These are phyloP conservation scores for Microplitis demolitor DNA, from an alignment of 1,140 invertebrate genomes.

Conservation along the genomic window DNA sequence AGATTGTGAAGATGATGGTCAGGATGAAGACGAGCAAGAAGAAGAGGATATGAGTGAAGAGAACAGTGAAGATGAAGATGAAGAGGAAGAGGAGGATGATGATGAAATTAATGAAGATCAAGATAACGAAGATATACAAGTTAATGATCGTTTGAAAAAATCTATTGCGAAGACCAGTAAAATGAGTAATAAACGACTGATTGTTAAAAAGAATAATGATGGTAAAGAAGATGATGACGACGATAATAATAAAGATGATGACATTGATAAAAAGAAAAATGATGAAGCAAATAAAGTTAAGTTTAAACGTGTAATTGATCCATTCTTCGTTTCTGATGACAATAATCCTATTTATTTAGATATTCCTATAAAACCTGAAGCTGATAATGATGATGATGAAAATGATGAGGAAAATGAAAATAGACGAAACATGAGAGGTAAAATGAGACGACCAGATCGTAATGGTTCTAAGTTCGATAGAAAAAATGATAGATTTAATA, in stretches of 20 bases:
- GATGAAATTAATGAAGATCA: too few species aligned
- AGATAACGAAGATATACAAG: neutral
- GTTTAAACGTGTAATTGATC: conserved; percentile 39
- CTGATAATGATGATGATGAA: conserved; percentile 10
- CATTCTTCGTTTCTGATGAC: conserved; percentile 47
- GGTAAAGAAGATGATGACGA: conserved; percentile 11
- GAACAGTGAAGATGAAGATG: too few species aligned
- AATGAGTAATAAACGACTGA: neutral
- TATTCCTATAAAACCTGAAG: conserved; percentile 32
- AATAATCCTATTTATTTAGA: conserved; percentile 37
- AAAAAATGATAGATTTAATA: too few species aligned
- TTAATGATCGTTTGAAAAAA: neutral
- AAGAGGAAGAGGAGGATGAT: too few species aligned
- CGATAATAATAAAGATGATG: conserved; percentile 7
- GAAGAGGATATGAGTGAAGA: too few species aligned
- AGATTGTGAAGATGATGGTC: conserved; percentile 19
- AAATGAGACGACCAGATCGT: conserved; percentile 10
- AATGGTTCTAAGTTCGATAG: neutral
- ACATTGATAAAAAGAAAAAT: neutral
- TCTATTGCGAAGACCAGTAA: neutral
- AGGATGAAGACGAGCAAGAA: neutral
- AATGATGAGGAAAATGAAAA: conserved; percentile 1
- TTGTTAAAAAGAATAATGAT: neutral
- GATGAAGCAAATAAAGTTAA: neutral
- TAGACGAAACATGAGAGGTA: conserved; percentile 8